Percentiles rank a stretch among this genome's conserved stretches.
These are phyloP conservation scores for Hepsetus odoe DNA, from an alignment of 2,113 vertebrate species.

Conservation along the genomic window DNA sequence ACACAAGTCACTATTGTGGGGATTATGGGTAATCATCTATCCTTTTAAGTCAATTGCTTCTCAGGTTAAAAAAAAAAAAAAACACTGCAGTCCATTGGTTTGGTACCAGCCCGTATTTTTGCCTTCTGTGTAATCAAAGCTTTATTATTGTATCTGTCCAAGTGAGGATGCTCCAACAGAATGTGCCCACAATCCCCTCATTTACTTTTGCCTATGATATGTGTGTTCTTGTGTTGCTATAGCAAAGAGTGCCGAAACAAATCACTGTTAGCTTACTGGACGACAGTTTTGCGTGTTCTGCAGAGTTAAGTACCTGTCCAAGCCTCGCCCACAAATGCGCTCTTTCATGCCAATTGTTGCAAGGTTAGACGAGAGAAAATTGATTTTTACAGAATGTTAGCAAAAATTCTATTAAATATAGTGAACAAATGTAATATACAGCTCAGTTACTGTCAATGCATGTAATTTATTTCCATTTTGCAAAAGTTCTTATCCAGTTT, in stretches of 20 bases:
- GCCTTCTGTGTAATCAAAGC: constrained; percentile 58
- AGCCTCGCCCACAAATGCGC: background rate
- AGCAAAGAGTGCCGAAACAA: constrained; percentile 11
- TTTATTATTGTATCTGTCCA: constrained; percentile 53
- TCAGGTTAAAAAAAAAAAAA: constrained; percentile 79
- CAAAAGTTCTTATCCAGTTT: too few relatives aligned
- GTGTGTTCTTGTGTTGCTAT: constrained; percentile 19
- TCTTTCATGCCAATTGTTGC: background rate
- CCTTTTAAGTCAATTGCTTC: constrained; percentile 72
- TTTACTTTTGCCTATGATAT: constrained; percentile 56
- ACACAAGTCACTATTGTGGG: constrained; percentile 39
- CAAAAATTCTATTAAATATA: background rate
- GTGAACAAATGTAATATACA: background rate
- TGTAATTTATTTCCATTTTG: background rate
- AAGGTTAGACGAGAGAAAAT: background rate
- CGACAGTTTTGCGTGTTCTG: constrained; percentile 8
- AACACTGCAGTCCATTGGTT: constrained; percentile 75
- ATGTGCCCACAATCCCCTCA: constrained; percentile 58
- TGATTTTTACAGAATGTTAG: background rate
- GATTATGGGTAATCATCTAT: constrained; percentile 66
- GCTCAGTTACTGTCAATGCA: too few relatives aligned
- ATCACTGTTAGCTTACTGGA: background rate
- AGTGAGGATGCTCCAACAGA: constrained; percentile 35
- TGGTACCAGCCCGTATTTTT: constrained; percentile 52
- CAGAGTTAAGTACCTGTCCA: constrained; percentile 5